Base-by-base conservation (phyloP, 1,140 invertebrate species). In the Sitobion miscanthi region DNA sequence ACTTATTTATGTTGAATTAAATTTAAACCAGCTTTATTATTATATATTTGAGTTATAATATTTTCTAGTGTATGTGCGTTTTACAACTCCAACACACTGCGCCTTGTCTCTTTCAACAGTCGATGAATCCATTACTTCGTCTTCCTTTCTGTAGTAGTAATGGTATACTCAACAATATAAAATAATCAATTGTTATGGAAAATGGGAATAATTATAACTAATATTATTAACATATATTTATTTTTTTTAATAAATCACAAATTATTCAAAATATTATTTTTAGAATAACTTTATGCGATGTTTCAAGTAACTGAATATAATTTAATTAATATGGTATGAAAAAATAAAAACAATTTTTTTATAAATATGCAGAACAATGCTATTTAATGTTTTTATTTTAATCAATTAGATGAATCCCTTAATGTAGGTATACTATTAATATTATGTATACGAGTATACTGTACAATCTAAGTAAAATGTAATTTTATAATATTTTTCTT, bases 41-140 rank as follows among this genome's bases (percentile, higher is more conserved):
- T 86, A 45, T 88, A n/a, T 35, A 30, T 49, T 52, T 35, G n/a
- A 52, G 35, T 35, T 88, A 25, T 54, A 35, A 88, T 54, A 54
- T 54, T 54, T 21, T 62, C 9, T 38, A 42, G 2, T 52, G 11
- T 89, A 69, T 62, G 42, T 90, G 25, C 38, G 20, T 90, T 62
- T 90, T 54, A 54, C 87, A 62, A 90, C 88, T 90, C 0, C 25
- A n/a, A 35, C 90, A 91, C 45, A 91, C 90, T 91, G 90, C 90
- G 90, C 69, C 90, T 91, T 91, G 90, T 91, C 90, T 91, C 90
- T 91, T 82, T 52, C 90, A 82, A 82, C 90, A 49, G 90, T 91
- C 90, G 90, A 82, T 82, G 62, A 77, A 82, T 91, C 90, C 90
- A 91, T 91, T 77, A 25, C 49, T 91, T 91, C 90, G 52, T 91